Evolutionary conservation across 2,113 vertebrate genomes (phyloP).

Genomic region (Elanus axillaris): DNA sequence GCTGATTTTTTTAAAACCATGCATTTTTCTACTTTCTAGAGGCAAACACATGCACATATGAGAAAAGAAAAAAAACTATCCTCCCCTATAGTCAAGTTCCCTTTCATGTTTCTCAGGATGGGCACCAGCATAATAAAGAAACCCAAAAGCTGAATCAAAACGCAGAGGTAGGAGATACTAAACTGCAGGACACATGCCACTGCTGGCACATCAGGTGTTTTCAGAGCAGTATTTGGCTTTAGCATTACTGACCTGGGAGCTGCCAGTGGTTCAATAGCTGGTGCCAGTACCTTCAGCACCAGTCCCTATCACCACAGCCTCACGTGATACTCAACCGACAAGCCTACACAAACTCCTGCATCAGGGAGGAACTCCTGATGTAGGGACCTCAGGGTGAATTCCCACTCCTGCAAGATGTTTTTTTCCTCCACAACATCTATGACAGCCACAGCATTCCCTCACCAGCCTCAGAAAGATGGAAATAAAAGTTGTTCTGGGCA

Average conservation of each 20-base stretch:
- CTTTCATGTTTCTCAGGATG: not conserved
- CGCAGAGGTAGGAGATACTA: not conserved
- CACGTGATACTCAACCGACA: not conserved
- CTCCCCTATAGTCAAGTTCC: not conserved
- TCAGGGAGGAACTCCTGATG: not conserved
- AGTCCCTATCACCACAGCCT: not conserved
- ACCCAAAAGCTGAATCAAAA: not conserved
- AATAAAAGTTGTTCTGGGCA: not conserved
- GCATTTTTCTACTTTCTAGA: not conserved
- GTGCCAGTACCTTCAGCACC: not conserved
- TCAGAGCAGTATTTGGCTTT: not conserved
- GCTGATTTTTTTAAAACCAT: not conserved
- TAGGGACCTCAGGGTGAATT: not conserved
- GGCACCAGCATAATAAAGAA: not conserved
- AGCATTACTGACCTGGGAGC: not conserved
- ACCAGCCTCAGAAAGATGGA: not conserved
- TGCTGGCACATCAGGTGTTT: not conserved
- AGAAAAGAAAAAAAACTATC: not conserved
- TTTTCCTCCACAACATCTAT: accelerated
- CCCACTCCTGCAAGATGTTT: not conserved
- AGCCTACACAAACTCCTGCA: not conserved
- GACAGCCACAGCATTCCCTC: not conserved
- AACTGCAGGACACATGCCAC: not conserved
- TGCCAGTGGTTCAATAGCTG: not conserved
- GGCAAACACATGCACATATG: not conserved